Base-by-base conservation (phyloP, 2,113 vertebrate genomes). In the Bubo blakistoni region DNA sequence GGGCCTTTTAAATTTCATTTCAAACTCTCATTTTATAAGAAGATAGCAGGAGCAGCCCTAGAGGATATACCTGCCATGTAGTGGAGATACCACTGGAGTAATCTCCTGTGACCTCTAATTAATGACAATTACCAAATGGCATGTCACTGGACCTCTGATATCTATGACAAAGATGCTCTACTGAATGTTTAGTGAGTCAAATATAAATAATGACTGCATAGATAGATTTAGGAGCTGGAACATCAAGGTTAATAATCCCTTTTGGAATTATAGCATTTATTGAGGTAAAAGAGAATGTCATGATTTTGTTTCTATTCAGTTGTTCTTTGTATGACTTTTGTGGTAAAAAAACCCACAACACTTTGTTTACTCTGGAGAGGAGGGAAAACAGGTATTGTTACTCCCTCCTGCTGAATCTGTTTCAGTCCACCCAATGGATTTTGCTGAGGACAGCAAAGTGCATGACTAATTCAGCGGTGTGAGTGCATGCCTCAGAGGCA, bases 191-290 rank as follows among this genome's bases (percentile, higher is more conserved):
- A 88, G 82, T 86, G 72, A 94, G 42, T 74, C 65, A 70, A 69
- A 84, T 83, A 66, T 54, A 91, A 83, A 78, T 78, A 92, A 86
- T 71, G 73, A 81, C 65, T 74, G 17, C 61, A 87, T 10, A 92
- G 86, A 91, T 70, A 89, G 87, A 95, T 89, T 94, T 91, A 92
- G 65, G 51, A 92, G 51, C 77, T 89, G 65, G 55, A 95, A 86
- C 29, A 62, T 29, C 55, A 62, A 91, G 49, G 69, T 89, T 93
- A 95, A 78, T 74, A 74, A 89, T 27, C 69, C 90, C 51, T 66
- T 92, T 63, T 92, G 81, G 72, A 95, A 84, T 81, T 77, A 73
- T 5, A 84, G 25, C 8, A 17, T 89, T 92, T 91, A 66, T 46
- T 79, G 65, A 89, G 55, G 77, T 81, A 89, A 91, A 94, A 80